Conservation (phyloP, 2,888 invertebrate species). For the Tipula vernalis region DNA sequence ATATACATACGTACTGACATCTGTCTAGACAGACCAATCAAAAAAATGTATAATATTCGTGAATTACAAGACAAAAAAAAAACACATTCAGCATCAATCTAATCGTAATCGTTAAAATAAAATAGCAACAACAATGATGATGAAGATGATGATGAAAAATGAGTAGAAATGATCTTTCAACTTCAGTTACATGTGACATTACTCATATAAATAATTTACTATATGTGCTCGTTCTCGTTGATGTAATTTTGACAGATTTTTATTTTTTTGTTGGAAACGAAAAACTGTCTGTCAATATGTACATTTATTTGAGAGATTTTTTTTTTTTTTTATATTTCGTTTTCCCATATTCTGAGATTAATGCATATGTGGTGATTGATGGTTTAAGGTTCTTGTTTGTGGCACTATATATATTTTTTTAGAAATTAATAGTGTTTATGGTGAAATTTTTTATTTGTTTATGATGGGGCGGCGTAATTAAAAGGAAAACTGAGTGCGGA, state of each 20-base stretch:
- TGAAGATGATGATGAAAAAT: background rate
- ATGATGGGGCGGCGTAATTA: background rate
- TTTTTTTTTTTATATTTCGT: background rate
- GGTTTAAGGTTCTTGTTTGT: background rate
- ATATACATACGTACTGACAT: background rate
- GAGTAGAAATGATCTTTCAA: slow-evolving; percentile 7
- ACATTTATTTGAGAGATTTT: background rate
- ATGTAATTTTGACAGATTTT: background rate
- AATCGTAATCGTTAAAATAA: background rate
- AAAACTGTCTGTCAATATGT: background rate
- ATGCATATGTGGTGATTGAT: background rate
- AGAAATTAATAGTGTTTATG: background rate
- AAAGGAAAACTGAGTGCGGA: background rate
- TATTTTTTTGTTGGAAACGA: background rate
- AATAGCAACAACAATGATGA: background rate
- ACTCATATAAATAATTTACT: background rate
- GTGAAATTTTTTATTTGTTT: background rate
- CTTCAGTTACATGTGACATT: slow-evolving; percentile 6
- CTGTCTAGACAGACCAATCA: slow-evolving; percentile 6
- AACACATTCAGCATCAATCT: background rate
- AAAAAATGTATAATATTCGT: background rate
- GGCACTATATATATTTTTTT: background rate
- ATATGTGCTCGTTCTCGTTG: background rate
- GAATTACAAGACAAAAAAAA: background rate
- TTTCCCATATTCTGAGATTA: background rate